phyloP scores from a whole-genome alignment of 2,113 vertebrate genomes.

The Axis porcinus region DNA sequence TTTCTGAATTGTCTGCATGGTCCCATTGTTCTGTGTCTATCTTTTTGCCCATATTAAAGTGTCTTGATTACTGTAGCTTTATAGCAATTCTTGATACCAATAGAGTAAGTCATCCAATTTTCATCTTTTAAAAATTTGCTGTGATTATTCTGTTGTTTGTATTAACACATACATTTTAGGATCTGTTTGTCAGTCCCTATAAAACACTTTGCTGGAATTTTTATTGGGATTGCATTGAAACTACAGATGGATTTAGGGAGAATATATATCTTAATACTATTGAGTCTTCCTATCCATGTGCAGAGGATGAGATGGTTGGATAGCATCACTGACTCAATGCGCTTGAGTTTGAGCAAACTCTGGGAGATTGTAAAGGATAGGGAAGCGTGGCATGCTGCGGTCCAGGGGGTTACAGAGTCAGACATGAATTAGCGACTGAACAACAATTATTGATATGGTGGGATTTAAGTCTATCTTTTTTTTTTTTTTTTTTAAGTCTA shows the following conservation, averaged over 20 bases:
- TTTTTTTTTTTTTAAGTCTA: background rate
- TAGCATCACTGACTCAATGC: background rate
- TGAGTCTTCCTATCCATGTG: background rate
- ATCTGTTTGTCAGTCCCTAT: background rate
- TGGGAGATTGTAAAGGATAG: background rate
- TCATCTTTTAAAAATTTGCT: background rate
- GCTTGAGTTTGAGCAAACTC: background rate
- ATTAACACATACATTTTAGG: background rate
- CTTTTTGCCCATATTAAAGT: background rate
- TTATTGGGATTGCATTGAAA: background rate
- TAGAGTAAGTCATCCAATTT: background rate
- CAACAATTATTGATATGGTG: background rate
- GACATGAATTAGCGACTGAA: background rate
- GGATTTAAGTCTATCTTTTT: background rate
- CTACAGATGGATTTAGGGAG: background rate
- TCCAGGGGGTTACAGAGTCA: background rate
- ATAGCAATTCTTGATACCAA: background rate
- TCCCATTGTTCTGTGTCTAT: background rate
- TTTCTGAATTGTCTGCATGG: background rate
- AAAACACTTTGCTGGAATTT: background rate
- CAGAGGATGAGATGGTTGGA: background rate
- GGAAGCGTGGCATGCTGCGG: background rate
- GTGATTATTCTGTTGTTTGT: background rate
- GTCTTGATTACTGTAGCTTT: background rate
- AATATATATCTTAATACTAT: background rate